Evolutionary conservation across 2,888 invertebrate species (phyloP).

Genomic region (Torymus aiolomorphi): DNA sequence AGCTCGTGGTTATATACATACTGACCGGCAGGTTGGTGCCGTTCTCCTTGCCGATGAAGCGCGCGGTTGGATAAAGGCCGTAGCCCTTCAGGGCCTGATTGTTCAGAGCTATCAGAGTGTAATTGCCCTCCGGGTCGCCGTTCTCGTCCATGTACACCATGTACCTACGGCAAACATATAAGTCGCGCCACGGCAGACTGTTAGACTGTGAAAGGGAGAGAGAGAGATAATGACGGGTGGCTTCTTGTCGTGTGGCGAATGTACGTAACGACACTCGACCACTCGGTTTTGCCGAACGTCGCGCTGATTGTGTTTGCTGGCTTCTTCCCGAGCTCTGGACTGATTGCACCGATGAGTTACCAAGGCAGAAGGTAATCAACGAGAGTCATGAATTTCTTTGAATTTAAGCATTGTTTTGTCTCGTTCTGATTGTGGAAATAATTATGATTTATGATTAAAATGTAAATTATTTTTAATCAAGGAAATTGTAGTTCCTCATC

Average conservation of each 20-base stretch:
- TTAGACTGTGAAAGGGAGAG: background rate
- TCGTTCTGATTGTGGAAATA: too few species aligned
- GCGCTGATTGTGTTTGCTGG: background rate
- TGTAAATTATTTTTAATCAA: too few species aligned
- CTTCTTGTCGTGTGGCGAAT: background rate
- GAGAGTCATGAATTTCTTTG: too few species aligned
- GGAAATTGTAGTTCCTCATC: too few species aligned
- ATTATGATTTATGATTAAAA: too few species aligned
- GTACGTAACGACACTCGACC: background rate
- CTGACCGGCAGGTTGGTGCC: constrained; percentile 84
- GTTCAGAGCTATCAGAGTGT: constrained; percentile 84
- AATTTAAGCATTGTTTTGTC: too few species aligned
- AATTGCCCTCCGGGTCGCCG: constrained; percentile 96
- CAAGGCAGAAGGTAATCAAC: too few species aligned
- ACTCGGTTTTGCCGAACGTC: background rate
- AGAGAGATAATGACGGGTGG: too few species aligned
- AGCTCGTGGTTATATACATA: too few species aligned
- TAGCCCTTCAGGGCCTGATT: constrained; percentile 74
- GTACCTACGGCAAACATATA: constrained; percentile 80
- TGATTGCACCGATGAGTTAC: too few species aligned
- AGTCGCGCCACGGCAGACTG: constrained; percentile 14
- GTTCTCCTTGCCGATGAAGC: constrained; percentile 80
- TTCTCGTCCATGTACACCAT: constrained; percentile 94
- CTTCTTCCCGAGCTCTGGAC: background rate
- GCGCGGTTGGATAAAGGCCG: constrained; percentile 88